Base-by-base conservation (phyloP, 2,113 vertebrate genomes). In the Halcyon senegalensis region DNA sequence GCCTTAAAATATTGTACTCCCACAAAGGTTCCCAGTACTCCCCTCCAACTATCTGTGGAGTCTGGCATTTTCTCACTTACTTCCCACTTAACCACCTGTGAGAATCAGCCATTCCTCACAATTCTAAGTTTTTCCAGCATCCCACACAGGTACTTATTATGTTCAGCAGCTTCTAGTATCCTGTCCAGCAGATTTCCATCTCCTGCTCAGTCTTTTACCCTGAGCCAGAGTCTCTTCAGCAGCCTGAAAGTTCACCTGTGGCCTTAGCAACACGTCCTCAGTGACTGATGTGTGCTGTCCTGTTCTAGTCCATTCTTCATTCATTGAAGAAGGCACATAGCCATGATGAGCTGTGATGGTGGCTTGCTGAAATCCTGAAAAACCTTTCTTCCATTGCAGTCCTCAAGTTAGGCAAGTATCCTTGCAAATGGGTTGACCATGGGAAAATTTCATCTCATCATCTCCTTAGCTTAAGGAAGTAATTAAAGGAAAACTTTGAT, bases 321-420 rank as follows among this genome's bases (percentile, higher is more conserved):
- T 9, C 1, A 7, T 33, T 67, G 41, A 62, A 62, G 60, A 70
- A 37, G 4, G 4, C 23, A 37, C 0, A 0, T 10, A 75, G 11
- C 27, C 86, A 4, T 86, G 63, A 62, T 50, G 55, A 81, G 2
- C 11, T 41, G 31, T 23, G 17, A 78, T 19, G 4, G 8, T 12
- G 27, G 10, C 17, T 69, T 56, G 20, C 20, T 56, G 83, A 94
- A 79, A 79, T 69, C 23, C 31, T 63, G 10, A 56, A 84, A 51
- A 89, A 9, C 1, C 0, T 62, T 81, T 50, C 9, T 67, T 83
- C 48, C 17, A 27, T 16, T 35, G 31, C 30, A 93, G 19, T 2
- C 5, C 8, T 14, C 13, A 46, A 4, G 7, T 46, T 37, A 68
- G 81, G 12, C 19, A 46, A 2, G 11, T 56, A 27, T 44, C 13